Evolutionary conservation across 2,113 vertebrate genomes (phyloP).

Genomic region (Otolemur garnettii): DNA sequence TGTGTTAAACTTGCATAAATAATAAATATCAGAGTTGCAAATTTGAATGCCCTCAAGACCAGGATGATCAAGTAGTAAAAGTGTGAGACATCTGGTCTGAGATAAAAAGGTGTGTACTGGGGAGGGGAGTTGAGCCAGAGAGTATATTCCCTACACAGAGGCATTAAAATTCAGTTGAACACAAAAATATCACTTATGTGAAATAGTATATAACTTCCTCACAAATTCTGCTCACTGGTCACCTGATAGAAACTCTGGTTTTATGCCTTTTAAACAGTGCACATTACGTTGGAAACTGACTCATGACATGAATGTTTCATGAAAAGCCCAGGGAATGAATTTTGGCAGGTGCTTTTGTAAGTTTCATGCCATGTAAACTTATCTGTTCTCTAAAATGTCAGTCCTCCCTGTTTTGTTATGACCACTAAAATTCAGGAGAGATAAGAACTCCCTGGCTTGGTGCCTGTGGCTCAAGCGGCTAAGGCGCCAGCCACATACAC

Average conservation of each 20-base stretch:
- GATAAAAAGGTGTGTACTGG: neutral
- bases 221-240: neutral
- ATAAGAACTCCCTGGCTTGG: too few relatives aligned
- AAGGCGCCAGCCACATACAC: too few relatives aligned
- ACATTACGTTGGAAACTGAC: neutral
- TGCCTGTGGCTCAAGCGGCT: too few relatives aligned
- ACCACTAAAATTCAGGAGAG: neutral
- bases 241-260: neutral
- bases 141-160: neutral
- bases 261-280: neutral
- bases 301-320: neutral
- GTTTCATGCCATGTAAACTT: neutral
- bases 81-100: neutral
- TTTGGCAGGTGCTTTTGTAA: neutral
- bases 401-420: neutral
- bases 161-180: neutral
- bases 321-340: neutral
- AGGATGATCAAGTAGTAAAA: neutral
- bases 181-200: neutral
- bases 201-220: neutral
- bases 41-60: neutral
- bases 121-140: neutral
- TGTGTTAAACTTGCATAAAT: slow-evolving; percentile 49
- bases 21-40: slow-evolving; percentile 43
- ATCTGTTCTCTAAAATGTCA: neutral